Percentiles rank a stretch among this genome's conserved stretches.
Evolutionary conservation across 2,113 vertebrate species (phyloP).

Genomic region (Eulemur rufifrons): DNA sequence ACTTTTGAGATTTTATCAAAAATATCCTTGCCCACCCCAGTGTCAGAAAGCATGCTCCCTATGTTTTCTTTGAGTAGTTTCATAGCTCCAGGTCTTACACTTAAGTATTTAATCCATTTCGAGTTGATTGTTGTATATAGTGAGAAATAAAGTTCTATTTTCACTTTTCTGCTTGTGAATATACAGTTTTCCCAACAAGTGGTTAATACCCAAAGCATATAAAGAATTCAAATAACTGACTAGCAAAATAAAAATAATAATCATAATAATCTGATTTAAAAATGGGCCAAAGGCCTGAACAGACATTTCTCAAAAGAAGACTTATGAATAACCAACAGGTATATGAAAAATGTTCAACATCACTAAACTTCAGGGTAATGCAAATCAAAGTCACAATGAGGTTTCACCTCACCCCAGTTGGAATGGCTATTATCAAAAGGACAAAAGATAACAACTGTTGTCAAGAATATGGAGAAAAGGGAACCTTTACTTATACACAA

Average conservation of each 20-base stretch:
- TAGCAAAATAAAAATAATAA: not conserved
- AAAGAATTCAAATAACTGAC: not conserved
- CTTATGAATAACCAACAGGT: not conserved
- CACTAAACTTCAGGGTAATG: not conserved
- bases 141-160: not conserved
- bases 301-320: not conserved
- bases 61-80: not conserved
- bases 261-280: not conserved
- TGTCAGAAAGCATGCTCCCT: not conserved
- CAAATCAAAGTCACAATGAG: not conserved
- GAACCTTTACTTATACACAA: not conserved
- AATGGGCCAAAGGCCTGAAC: not conserved
- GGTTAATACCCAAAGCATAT: not conserved
- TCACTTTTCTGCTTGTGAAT: not conserved
- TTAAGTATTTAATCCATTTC: not conserved
- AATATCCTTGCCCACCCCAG: not conserved
- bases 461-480: not conserved
- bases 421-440: not conserved
- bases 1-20: not conserved
- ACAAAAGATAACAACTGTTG: not conserved
- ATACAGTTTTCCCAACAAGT: not conserved
- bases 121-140: not conserved
- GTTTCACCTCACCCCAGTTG: not conserved
- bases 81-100: not conserved
- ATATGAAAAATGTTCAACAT: not conserved